Percentiles rank a stretch among this genome's conserved stretches.
phyloP scores from a whole-genome alignment of 2,888 invertebrate genomes.

The Cephus sareptanus region DNA sequence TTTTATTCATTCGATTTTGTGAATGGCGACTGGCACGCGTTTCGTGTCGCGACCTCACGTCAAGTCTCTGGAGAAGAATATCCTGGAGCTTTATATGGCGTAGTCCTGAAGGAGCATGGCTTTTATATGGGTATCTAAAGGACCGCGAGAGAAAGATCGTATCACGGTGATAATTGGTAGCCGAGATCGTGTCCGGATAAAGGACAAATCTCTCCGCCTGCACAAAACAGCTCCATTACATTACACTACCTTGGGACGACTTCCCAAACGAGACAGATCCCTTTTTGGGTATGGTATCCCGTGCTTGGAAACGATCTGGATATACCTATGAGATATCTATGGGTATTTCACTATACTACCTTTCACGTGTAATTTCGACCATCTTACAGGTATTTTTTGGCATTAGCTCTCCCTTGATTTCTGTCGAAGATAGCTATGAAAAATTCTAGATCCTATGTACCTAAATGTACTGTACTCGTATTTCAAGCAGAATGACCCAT shows the following conservation, averaged over 20 bases:
- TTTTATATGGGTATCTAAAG: not conserved
- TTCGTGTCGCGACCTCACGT: not conserved
- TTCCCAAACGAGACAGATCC: not conserved
- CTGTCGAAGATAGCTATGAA: not conserved
- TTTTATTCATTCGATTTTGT: not conserved
- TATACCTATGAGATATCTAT: not conserved
- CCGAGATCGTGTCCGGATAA: conserved; percentile 48
- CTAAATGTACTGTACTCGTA: not conserved
- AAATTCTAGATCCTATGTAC: not conserved
- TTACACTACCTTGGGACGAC: conserved; percentile 3
- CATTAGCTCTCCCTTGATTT: not conserved
- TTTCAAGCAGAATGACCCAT: not conserved
- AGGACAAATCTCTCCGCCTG: conserved; percentile 33
- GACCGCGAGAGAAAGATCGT: conserved; percentile 32
- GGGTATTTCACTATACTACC: not conserved
- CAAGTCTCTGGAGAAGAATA: not conserved
- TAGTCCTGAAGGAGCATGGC: conserved; percentile 19
- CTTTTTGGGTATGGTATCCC: not conserved
- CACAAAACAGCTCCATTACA: conserved; percentile 46
- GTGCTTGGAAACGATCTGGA: not conserved
- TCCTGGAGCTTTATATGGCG: not conserved
- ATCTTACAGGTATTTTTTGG: not conserved
- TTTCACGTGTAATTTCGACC: not conserved
- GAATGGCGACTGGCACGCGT: not conserved
- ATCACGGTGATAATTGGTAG: conserved; percentile 46